Conservation (phyloP, 1,140 invertebrate species). For the Euwallacea similis region DNA sequence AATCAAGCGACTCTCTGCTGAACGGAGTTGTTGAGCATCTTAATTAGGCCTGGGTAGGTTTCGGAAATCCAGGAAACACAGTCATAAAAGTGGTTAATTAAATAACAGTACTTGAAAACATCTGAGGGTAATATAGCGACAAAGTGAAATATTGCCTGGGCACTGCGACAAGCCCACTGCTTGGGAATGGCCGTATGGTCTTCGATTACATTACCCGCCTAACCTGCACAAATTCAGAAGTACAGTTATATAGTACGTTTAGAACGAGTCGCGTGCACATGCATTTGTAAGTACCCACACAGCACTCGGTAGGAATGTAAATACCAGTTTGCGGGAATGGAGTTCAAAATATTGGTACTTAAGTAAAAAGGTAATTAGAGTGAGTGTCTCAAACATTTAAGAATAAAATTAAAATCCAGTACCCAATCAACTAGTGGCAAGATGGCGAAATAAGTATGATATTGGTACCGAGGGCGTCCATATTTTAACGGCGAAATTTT, state of each 20-base stretch:
- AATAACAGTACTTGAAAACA: too few relatives aligned
- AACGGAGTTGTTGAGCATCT: too few relatives aligned
- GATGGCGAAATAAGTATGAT: too few relatives aligned
- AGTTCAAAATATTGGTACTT: neutral
- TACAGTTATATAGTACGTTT: constrained; percentile 4
- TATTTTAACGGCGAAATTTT: too few relatives aligned
- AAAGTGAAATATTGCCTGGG: too few relatives aligned
- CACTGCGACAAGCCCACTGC: too few relatives aligned
- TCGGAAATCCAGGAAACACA: too few relatives aligned
- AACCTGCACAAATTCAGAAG: constrained; percentile 4
- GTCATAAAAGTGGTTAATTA: too few relatives aligned
- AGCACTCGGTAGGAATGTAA: neutral
- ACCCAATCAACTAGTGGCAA: neutral
- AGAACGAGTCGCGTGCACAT: constrained; percentile 1
- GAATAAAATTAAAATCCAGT: neutral
- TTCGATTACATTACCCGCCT: constrained; percentile 5
- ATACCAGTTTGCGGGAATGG: neutral
- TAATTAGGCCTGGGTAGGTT: too few relatives aligned
- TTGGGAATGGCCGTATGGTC: neutral
- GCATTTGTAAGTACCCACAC: neutral
- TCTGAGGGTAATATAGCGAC: too few relatives aligned
- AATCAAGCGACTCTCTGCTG: too few relatives aligned
- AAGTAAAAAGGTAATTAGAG: neutral
- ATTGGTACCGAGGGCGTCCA: too few relatives aligned
- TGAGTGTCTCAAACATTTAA: neutral